Base-by-base conservation (phyloP, 2,113 vertebrate species). In the Columba livia region DNA sequence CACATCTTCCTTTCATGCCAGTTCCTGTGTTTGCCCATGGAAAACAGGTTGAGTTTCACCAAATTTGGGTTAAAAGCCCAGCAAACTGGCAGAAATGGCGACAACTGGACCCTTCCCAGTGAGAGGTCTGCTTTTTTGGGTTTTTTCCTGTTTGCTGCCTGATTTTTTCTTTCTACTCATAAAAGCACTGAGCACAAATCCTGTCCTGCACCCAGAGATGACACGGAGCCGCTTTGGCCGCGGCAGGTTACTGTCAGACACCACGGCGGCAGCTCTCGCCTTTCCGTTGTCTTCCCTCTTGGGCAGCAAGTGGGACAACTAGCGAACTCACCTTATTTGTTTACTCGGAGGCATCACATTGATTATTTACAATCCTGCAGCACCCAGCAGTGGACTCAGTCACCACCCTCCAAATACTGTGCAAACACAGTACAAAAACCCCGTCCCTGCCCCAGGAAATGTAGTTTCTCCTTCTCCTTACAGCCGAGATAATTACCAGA, bases 41-140 rank as follows among this genome's bases (percentile, higher is more conserved):
- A 89, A 92, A 62, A 32, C 0, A 1, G n/a, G 42, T 38, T 25
- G 4, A 0, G 6, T 36, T 56, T n/a, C 57, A 18, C 47, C 32
- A 10, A 9, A 32, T 20, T 38, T 0, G 48, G 12, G 3, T 10
- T 15, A 36, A 34, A 20, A 69, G 44, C 32, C 25, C 1, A 3
- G 18, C 6, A 15, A 28, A 44, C 12, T 1, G 2, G 14, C 20
- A 53, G 20, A 56, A 61, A 54, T 2, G 15, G 44, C 14, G 24
- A 21, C 17, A 11, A 2, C 15, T 29, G 3, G 2, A 20, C 17
- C 7, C 11, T 17, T 3, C n/a, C 28, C 51, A 36, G 36, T 0
- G 0, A 18, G 9, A 23, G 42, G 42, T 44, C 42, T 44, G 42
- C 20, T 12, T 23, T 23, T 38, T 42, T 42, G 8, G 9, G 51